Percentiles rank a stretch among this genome's conserved stretches.
These are phyloP conservation scores for Cyprinus carpio DNA, from an alignment of 2,113 vertebrate genomes.

Conservation along the genomic window DNA sequence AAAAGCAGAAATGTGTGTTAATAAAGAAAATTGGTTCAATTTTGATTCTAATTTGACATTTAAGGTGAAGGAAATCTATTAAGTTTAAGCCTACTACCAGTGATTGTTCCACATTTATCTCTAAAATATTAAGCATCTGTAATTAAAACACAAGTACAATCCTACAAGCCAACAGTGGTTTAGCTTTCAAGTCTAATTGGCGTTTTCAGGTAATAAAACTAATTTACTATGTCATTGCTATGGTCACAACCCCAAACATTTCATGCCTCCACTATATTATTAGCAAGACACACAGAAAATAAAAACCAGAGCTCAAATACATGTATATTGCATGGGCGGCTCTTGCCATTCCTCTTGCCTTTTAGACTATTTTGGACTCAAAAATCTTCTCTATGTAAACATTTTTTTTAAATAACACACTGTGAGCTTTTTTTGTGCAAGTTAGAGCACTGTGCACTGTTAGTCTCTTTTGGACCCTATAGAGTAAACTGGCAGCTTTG, in stretches of 20 bases:
- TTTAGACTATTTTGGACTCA: slow-evolving; percentile 16
- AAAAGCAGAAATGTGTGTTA: neutral
- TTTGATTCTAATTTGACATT: neutral
- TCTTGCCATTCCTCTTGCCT: slow-evolving; percentile 12
- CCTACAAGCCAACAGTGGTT: slow-evolving; percentile 50
- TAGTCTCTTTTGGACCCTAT: slow-evolving; percentile 10
- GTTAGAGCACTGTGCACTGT: neutral
- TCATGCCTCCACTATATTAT: slow-evolving; percentile 17
- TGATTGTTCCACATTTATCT: slow-evolving; percentile 63
- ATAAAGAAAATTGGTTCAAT: neutral
- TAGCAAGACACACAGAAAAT: slow-evolving; percentile 17
- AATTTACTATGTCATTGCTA: slow-evolving; percentile 20
- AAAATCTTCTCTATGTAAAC: slow-evolving; percentile 34
- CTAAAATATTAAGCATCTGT: slow-evolving; percentile 53
- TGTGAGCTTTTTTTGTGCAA: neutral
- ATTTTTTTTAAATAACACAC: neutral
- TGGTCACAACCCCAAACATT: slow-evolving; percentile 32
- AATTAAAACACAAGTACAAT: slow-evolving; percentile 36
- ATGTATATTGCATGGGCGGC: neutral
- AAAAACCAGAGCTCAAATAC: slow-evolving; percentile 4
- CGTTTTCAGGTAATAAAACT: slow-evolving; percentile 56
- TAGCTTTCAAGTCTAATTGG: neutral
- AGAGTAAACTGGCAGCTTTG: slow-evolving; percentile 9
- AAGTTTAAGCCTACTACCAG: neutral
- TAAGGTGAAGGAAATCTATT: neutral